Evolutionary conservation across 2,797 vertebrate genomes (phyloP).

Genomic region (Alcedo atthis): DNA sequence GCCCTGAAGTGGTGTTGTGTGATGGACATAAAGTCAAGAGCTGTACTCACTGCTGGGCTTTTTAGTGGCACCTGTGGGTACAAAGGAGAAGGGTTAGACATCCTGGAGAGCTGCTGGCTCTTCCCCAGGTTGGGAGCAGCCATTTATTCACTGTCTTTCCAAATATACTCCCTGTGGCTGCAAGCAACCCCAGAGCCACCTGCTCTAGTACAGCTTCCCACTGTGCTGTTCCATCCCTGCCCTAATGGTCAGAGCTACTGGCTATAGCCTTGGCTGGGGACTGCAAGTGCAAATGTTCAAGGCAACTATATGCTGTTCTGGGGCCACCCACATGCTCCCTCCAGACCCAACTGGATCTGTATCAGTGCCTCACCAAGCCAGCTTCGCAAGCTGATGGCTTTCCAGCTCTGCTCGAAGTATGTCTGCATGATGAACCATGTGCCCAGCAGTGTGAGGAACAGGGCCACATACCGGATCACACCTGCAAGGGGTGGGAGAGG

Average conservation of each 20-base stretch:
- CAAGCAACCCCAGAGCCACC: background rate
- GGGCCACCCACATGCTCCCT: background rate
- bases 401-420: background rate
- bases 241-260: background rate
- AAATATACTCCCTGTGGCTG: background rate
- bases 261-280: background rate
- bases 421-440: constrained; percentile 39
- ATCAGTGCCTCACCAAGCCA: constrained; percentile 67
- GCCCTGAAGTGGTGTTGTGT: background rate
- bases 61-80: background rate
- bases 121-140: background rate
- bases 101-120: background rate
- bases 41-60: constrained; percentile 12
- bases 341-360: fast-evolving
- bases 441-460: constrained; percentile 37
- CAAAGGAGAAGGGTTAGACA: background rate
- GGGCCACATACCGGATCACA: background rate
- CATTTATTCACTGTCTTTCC: background rate
- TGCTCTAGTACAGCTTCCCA: background rate
- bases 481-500: background rate
- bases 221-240: background rate
- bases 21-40: background rate
- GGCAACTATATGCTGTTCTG: background rate
- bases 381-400: constrained; percentile 53
- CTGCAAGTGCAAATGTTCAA: background rate